phyloP scores from a whole-genome alignment of 2,113 vertebrate species.

The Onychorhynchus coronatus region DNA sequence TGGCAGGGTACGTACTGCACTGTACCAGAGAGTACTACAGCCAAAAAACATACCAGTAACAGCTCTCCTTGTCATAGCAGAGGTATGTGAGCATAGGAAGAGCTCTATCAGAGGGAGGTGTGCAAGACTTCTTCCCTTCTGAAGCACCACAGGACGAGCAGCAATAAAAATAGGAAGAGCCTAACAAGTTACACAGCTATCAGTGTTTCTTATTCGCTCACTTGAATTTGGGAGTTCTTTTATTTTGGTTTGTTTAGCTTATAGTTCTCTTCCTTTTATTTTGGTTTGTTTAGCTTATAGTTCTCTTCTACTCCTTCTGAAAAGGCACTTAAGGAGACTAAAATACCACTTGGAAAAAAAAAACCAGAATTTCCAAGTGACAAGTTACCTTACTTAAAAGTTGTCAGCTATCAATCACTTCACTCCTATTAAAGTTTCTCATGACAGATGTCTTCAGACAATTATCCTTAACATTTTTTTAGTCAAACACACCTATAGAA shows the following conservation, averaged over 20 bases:
- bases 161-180: slow-evolving; percentile 33
- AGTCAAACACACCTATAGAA: neutral
- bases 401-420: neutral
- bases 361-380: neutral
- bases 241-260: neutral
- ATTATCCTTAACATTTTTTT: slow-evolving; percentile 3
- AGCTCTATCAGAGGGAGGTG: neutral
- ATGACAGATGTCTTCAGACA: neutral
- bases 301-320: slow-evolving; percentile 52
- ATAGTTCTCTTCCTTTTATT: slow-evolving; percentile 41
- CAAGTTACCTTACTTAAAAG: neutral
- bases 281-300: slow-evolving; percentile 1
- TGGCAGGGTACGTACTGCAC: neutral
- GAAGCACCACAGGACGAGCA: slow-evolving; percentile 18
- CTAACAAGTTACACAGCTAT: neutral
- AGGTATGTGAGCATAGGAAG: neutral
- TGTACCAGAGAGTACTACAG: neutral
- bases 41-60: neutral
- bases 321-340: slow-evolving; percentile 33
- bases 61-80: neutral
- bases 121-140: neutral
- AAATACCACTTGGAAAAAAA: neutral
- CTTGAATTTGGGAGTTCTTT: neutral
- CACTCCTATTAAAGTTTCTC: neutral
- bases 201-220: neutral